Evolutionary conservation across 2,797 vertebrate genomes (phyloP).

Genomic region (Peromyscus aztecus): DNA sequence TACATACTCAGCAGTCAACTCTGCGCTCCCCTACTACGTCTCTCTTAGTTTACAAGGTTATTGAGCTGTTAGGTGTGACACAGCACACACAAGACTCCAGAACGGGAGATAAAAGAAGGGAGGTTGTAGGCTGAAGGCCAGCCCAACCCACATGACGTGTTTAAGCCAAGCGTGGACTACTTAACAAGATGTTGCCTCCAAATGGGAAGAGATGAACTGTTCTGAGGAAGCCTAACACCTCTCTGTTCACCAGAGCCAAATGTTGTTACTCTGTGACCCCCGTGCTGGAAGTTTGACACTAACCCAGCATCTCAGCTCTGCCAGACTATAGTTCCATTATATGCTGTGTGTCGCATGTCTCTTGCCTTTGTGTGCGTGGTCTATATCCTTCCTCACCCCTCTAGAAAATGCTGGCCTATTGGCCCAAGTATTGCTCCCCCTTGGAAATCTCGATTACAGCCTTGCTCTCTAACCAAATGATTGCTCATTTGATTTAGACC

Average conservation of each 20-base stretch:
- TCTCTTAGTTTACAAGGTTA: not conserved
- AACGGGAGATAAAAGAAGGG: not conserved
- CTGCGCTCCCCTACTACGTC: not conserved
- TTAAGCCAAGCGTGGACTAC: not conserved
- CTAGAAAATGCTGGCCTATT: constrained; percentile 6
- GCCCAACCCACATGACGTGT: no score
- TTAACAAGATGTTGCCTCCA: not conserved
- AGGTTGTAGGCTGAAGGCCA: not conserved
- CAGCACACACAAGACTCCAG: not conserved
- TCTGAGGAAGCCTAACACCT: not conserved
- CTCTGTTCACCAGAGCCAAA: not conserved
- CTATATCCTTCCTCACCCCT: not conserved
- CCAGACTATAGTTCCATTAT: not conserved
- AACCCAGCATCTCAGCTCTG: not conserved
- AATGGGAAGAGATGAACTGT: not conserved
- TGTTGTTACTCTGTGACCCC: not conserved
- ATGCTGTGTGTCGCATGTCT: not conserved
- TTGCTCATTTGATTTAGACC: not conserved
- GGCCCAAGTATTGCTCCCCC: not conserved
- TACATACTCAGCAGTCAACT: not conserved
- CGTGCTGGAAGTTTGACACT: not conserved
- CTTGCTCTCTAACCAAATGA: constrained; percentile 21
- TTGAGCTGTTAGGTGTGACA: not conserved
- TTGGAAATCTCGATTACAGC: not conserved
- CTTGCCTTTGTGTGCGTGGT: not conserved